Conservation (phyloP, 2,797 vertebrate species). For the Labroides dimidiatus region DNA sequence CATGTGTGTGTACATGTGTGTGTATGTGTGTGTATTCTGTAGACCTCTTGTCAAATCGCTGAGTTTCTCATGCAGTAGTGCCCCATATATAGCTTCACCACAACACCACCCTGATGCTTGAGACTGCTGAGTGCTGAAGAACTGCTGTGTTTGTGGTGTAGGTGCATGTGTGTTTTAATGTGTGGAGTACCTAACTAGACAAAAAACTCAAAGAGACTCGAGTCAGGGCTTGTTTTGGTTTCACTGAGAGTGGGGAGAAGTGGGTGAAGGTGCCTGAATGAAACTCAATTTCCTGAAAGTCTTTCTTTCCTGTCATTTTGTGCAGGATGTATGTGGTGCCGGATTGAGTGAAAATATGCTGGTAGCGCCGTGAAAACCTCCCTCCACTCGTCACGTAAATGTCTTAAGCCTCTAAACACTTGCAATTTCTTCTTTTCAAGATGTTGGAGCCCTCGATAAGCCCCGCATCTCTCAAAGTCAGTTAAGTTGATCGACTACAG, state of each 20-base stretch:
- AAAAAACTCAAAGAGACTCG: slow-evolving; percentile 27
- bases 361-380: slow-evolving; percentile 67
- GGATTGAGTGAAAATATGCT: slow-evolving; percentile 68
- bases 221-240: slow-evolving; percentile 41
- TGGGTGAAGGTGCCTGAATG: slow-evolving; percentile 58
- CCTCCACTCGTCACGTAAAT: slow-evolving; percentile 72
- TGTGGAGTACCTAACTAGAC: slow-evolving; percentile 28
- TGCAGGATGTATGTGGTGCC: slow-evolving; percentile 73
- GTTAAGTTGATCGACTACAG: slow-evolving; percentile 37
- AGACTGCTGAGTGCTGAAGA: slow-evolving; percentile 71
- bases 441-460: slow-evolving; percentile 36
- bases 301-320: slow-evolving; percentile 62
- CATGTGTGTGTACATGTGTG: slow-evolving; percentile 48
- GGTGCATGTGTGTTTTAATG: slow-evolving; percentile 52
- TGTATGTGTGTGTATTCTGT: slow-evolving; percentile 60
- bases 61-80: slow-evolving; percentile 69
- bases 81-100: slow-evolving; percentile 81
- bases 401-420: slow-evolving; percentile 68
- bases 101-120: slow-evolving; percentile 73
- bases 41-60: slow-evolving; percentile 75
- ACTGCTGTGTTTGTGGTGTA: slow-evolving; percentile 66
- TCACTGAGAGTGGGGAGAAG: slow-evolving; percentile 40
- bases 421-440: slow-evolving; percentile 60
- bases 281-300: slow-evolving; percentile 77
- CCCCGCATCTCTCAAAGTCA: slow-evolving; percentile 51